A percentile compares a stretch with the other conserved stretches of the same genome.
phyloP scores from a whole-genome alignment of 2,797 vertebrate genomes.

The Sebastes oblongus region DNA sequence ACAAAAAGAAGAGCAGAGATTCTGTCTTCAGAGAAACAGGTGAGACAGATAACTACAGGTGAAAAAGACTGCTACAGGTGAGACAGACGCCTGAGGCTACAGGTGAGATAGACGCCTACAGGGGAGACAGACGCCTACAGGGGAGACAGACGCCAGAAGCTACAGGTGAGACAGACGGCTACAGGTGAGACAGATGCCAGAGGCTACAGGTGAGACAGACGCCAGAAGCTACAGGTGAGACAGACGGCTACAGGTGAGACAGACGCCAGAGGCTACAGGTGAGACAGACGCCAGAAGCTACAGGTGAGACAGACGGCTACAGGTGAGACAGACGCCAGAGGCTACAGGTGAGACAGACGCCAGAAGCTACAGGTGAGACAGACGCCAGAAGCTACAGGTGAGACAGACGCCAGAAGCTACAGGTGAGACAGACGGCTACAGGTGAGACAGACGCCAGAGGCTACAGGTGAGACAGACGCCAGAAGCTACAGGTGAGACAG shows the following conservation, averaged over 20 bases:
- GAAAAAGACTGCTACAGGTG: neutral
- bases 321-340: neutral
- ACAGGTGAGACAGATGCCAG: too few relatives aligned
- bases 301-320: neutral
- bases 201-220: too few relatives aligned
- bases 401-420: neutral
- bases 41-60: neutral
- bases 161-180: too few relatives aligned
- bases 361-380: neutral
- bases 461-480: neutral
- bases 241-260: too few relatives aligned
- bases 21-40: neutral
- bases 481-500: neutral
- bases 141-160: neutral
- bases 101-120: neutral
- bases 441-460: neutral
- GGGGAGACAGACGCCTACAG: neutral
- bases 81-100: neutral
- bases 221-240: too few relatives aligned
- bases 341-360: neutral
- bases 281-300: neutral
- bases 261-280: too few relatives aligned
- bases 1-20: conserved; percentile 35
- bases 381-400: neutral
- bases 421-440: neutral